Conservation (phyloP, 2,888 invertebrate genomes). For the Drosophila mettleri region DNA sequence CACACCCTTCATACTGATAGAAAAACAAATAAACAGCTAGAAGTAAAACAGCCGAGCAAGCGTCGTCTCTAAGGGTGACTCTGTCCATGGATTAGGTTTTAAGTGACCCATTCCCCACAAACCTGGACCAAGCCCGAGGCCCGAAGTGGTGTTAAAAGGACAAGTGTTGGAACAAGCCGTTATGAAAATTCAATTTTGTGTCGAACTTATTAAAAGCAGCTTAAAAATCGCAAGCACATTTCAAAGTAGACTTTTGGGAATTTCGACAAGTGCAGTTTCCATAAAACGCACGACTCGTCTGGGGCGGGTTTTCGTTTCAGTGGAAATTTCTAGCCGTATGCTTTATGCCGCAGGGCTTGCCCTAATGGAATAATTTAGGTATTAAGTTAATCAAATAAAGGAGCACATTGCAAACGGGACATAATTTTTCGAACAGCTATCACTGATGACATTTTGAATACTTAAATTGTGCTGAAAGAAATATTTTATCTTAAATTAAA, state of each 20-base stretch:
- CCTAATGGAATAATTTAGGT: slow-evolving; percentile 73
- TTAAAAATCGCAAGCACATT: slow-evolving; percentile 77
- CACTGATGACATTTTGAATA: slow-evolving; percentile 33
- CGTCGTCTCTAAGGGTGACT: slow-evolving; percentile 55
- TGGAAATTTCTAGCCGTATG: slow-evolving; percentile 45
- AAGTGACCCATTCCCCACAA: slow-evolving; percentile 71
- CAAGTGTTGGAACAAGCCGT: slow-evolving; percentile 71
- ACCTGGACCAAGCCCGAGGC: slow-evolving; percentile 30
- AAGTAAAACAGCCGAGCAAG: slow-evolving; percentile 23
- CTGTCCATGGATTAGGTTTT: slow-evolving; percentile 82
- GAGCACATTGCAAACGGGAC: slow-evolving; percentile 1
- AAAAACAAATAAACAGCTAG: slow-evolving; percentile 45
- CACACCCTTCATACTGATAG: neutral
- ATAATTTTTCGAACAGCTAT: slow-evolving; percentile 22
- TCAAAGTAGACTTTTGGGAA: slow-evolving; percentile 83
- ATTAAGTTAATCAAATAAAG: slow-evolving; percentile 65
- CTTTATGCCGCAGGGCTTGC: slow-evolving; percentile 67
- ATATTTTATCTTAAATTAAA: neutral
- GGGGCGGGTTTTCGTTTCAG: slow-evolving; percentile 42
- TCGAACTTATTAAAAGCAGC: slow-evolving; percentile 84
- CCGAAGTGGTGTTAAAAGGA: slow-evolving; percentile 72
- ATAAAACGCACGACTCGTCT: slow-evolving; percentile 13
- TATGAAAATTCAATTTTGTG: slow-evolving; percentile 85
- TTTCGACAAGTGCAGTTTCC: slow-evolving; percentile 71
- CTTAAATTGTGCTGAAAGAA: neutral